Conservation (phyloP, 2,888 invertebrate species). For the Amblyjoppa proteus region DNA sequence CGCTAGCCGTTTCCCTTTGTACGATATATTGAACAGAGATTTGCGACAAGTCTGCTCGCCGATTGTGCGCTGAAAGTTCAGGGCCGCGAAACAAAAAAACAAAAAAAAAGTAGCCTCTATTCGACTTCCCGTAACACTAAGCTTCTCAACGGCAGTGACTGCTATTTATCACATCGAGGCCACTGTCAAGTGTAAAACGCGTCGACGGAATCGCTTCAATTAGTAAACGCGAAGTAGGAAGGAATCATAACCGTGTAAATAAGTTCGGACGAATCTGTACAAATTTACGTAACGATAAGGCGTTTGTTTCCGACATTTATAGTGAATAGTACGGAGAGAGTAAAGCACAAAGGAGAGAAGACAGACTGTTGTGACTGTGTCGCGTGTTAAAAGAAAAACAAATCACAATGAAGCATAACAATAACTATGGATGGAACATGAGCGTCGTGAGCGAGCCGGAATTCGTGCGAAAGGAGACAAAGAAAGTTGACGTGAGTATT, state of each 20-base stretch:
- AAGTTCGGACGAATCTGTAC: background rate
- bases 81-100: background rate
- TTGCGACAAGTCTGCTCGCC: slow-evolving; percentile 15
- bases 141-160: slow-evolving; percentile 7
- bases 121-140: background rate
- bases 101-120: background rate
- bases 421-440: slow-evolving; percentile 78
- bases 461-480: slow-evolving; percentile 73
- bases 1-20: slow-evolving; percentile 6
- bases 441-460: slow-evolving; percentile 77
- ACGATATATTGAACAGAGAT: slow-evolving; percentile 35
- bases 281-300: background rate
- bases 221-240: slow-evolving; percentile 39
- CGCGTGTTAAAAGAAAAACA: slow-evolving; percentile 14
- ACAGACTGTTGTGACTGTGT: background rate
- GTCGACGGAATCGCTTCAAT: background rate
- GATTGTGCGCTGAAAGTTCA: slow-evolving; percentile 51
- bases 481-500: slow-evolving; percentile 79
- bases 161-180: background rate
- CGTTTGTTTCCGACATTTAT: slow-evolving; percentile 3
- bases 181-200: slow-evolving; percentile 27
- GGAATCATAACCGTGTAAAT: slow-evolving; percentile 46
- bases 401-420: slow-evolving; percentile 60
- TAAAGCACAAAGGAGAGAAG: background rate
- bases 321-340: slow-evolving; percentile 11